Conservation (phyloP, 2,888 invertebrate genomes). For the Drepanosiphum platanoidis region DNA sequence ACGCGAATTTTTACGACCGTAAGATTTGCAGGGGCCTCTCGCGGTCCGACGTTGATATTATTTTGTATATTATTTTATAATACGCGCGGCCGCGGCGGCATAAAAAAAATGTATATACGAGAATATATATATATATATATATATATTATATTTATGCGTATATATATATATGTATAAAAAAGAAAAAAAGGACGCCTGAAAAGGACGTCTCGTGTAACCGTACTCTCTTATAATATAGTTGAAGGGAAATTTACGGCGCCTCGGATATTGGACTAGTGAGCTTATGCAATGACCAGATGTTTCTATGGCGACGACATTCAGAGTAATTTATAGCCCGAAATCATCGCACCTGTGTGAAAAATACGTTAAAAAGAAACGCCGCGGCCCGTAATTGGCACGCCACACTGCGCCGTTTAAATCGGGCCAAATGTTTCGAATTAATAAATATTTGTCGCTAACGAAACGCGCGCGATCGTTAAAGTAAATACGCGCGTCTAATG, state of each 20-base stretch:
- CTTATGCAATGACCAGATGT: conserved; percentile 47
- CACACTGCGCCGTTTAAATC: not conserved
- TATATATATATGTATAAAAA: too few species aligned
- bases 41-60: not conserved
- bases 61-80: conserved; percentile 29
- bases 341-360: conserved; percentile 57
- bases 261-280: conserved; percentile 38
- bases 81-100: too few species aligned
- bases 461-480: not conserved
- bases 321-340: conserved; percentile 47
- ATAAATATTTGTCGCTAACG: conserved; percentile 9
- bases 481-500: not conserved
- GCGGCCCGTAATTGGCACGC: conserved; percentile 29
- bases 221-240: conserved; percentile 9
- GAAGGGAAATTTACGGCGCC: conserved; percentile 35
- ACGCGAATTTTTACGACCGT: not conserved
- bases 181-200: conserved; percentile 12
- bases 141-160: too few species aligned
- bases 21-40: not conserved
- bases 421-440: conserved; percentile 16
- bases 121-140: not conserved
- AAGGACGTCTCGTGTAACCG: not conserved
- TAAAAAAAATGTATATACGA: not conserved
- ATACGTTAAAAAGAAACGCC: conserved; percentile 27
- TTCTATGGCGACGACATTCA: conserved; percentile 52